These are phyloP conservation scores for Spisula solida DNA, from an alignment of 2,888 invertebrate species.

Conservation along the genomic window DNA sequence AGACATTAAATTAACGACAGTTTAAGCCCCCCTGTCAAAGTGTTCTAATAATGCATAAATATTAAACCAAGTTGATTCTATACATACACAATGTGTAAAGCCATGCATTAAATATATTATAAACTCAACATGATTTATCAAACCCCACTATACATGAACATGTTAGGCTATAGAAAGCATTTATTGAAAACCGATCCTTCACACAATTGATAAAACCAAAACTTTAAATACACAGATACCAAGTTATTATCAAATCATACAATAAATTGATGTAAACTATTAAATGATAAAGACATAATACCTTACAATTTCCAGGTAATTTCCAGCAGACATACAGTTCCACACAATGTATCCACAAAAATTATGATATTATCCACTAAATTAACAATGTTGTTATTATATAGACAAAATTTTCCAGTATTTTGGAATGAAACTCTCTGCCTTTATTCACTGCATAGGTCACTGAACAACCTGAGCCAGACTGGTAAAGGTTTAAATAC, in stretches of 20 bases:
- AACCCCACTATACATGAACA: not conserved
- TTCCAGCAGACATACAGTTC: not conserved
- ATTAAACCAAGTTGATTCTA: not conserved
- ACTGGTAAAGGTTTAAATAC: not conserved
- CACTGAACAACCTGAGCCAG: not conserved
- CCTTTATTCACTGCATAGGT: not conserved
- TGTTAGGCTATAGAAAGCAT: not conserved
- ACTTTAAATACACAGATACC: not conserved
- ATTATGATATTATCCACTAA: not conserved
- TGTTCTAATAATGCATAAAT: not conserved
- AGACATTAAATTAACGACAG: not conserved
- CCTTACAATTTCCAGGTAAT: not conserved
- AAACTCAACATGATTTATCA: not conserved
- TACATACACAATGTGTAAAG: not conserved
- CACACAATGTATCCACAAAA: not conserved
- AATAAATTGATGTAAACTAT: not conserved
- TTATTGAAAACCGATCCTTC: not conserved
- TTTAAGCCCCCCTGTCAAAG: not conserved
- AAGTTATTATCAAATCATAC: not conserved
- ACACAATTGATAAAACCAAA: not conserved
- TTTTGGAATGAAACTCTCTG: not conserved
- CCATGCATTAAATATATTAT: not conserved
- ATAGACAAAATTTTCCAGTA: not conserved
- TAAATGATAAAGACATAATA: not conserved
- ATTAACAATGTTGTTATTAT: not conserved